Percentiles rank a stretch among this genome's conserved stretches.
Conservation (phyloP, 2,797 vertebrate genomes). For the Gorsachius magnificus region DNA sequence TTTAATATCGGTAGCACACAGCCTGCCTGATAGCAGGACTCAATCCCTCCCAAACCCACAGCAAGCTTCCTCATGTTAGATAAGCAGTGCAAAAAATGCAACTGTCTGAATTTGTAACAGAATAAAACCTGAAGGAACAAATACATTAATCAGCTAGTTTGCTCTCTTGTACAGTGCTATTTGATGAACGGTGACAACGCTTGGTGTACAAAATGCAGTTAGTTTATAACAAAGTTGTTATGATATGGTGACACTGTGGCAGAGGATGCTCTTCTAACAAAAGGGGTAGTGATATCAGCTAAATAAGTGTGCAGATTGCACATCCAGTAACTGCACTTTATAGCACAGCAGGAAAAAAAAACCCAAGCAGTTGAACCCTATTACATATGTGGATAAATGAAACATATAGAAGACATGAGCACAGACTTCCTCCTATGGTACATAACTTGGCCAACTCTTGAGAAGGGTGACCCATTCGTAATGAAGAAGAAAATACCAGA, state of each 20-base stretch:
- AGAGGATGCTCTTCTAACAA: not conserved
- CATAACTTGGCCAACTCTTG: not conserved
- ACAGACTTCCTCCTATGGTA: not conserved
- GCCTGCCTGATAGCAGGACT: not conserved
- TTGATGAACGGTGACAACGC: fast-evolving
- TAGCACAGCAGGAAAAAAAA: not conserved
- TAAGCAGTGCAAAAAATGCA: not conserved
- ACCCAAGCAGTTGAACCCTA: not conserved
- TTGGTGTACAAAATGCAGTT: not conserved
- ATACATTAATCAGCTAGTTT: not conserved
- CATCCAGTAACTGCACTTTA: not conserved
- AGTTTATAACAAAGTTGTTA: not conserved
- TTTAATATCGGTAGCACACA: fast-evolving
- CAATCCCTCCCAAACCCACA: not conserved
- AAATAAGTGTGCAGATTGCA: not conserved
- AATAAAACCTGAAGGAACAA: not conserved
- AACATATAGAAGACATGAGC: not conserved
- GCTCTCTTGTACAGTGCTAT: not conserved
- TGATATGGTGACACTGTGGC: not conserved
- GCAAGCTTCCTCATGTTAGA: not conserved
- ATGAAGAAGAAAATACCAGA: conserved; percentile 56
- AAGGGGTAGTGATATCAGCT: not conserved
- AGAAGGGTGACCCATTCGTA: not conserved
- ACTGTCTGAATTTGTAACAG: not conserved
- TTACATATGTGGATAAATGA: not conserved